Conservation (phyloP, 2,888 invertebrate species). For the Mycalesis mineus region DNA sequence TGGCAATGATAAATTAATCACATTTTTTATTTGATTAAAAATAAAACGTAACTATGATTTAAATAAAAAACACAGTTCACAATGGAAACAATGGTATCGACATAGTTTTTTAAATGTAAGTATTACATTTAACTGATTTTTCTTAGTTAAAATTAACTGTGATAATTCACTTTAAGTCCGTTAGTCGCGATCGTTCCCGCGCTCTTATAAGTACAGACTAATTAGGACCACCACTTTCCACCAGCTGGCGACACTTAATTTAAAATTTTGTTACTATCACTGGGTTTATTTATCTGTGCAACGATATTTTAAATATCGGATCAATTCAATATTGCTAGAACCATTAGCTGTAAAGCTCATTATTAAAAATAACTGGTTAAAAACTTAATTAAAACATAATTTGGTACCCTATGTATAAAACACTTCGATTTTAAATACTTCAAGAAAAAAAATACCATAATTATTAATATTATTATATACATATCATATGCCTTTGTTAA, state of each 20-base stretch:
- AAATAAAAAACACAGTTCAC: not conserved
- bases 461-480: no score
- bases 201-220: conserved; percentile 13
- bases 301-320: not conserved
- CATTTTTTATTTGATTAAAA: not conserved
- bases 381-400: no score
- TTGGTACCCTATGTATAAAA: no score
- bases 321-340: no score
- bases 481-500: no score
- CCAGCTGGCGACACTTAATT: not conserved
- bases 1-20: not conserved
- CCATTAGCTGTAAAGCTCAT: no score
- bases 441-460: no score
- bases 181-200: conserved; percentile 34
- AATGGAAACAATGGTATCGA: not conserved
- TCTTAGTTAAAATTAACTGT: not conserved
- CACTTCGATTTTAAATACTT: no score
- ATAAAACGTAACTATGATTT: not conserved
- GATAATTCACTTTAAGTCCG: conserved; percentile 9
- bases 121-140: not conserved
- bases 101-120: not conserved
- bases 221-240: conserved; percentile 6
- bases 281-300: not conserved
- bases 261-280: not conserved
- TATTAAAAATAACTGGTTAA: no score